A percentile compares a stretch with the other conserved stretches of the same genome.
Conservation (phyloP, 1,140 invertebrate genomes). For the Xylocopa sonorina region DNA sequence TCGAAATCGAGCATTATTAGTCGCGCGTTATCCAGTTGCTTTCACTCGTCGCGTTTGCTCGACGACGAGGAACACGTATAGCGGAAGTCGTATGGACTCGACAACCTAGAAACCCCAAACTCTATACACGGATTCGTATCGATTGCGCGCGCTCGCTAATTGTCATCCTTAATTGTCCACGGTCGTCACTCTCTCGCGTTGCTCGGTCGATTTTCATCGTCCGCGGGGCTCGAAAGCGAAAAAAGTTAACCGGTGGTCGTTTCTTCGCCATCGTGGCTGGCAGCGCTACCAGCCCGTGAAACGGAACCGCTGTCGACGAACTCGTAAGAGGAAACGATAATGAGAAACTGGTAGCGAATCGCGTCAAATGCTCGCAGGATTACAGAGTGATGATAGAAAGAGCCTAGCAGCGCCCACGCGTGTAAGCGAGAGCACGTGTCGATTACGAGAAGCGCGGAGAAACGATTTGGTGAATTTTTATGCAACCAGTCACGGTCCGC, state of each 20-base stretch:
- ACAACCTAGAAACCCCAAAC: slow-evolving; percentile 79
- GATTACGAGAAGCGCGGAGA: background rate
- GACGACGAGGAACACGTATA: slow-evolving; percentile 61
- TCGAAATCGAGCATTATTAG: slow-evolving; percentile 12
- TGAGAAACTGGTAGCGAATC: background rate
- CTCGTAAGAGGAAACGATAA: slow-evolving; percentile 29
- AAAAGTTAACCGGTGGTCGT: slow-evolving; percentile 28
- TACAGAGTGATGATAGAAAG: background rate
- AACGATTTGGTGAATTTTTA: slow-evolving; percentile 36
- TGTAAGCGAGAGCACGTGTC: no score
- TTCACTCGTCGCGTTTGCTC: slow-evolving; percentile 70
- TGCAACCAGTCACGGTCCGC: slow-evolving; percentile 21
- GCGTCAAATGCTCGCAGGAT: slow-evolving; percentile 35
- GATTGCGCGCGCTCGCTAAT: slow-evolving; percentile 40
- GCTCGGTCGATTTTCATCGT: slow-evolving; percentile 14
- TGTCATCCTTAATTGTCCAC: slow-evolving; percentile 36
- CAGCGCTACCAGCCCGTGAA: slow-evolving; percentile 19
- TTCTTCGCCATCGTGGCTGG: background rate
- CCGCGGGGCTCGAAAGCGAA: slow-evolving; percentile 51
- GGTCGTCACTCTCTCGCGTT: slow-evolving; percentile 17
- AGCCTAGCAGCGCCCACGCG: background rate
- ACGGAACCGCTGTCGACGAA: slow-evolving; percentile 36
- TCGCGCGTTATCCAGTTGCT: slow-evolving; percentile 62
- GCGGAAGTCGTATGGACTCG: slow-evolving; percentile 75
- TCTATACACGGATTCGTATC: slow-evolving; percentile 30